Base-by-base conservation (phyloP, 2,888 invertebrate species). In the Lepidocyrtinus sp. region DNA sequence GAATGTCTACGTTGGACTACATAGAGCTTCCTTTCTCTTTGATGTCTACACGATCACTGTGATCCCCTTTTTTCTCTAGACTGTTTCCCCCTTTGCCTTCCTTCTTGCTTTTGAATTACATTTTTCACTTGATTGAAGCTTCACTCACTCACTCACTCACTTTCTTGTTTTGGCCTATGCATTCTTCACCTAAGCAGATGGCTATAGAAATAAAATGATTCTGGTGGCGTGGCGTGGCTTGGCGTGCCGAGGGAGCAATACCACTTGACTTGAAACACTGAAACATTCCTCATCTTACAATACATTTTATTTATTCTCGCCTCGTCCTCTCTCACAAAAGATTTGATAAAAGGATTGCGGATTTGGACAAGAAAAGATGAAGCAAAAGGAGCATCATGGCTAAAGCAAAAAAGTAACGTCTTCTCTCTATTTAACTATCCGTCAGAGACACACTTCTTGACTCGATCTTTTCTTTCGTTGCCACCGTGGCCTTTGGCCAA, bases 41-140 rank as follows among this genome's bases (percentile, higher is more conserved):
- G 74, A 74, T 74, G 74, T 74, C 74, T 74, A 65, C 55, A 65
- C 65, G 67, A 74, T 74, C 74, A 65, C 74, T 74, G 74, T 67
- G 65, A 19, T n/a, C n/a, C n/a, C 74, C 15, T n/a, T 50, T 64
- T 12, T 24, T 17, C 19, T n/a, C 24, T 46, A 36, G 7, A 27
- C n/a, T 50, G 19, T 27, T 55, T 74, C 24, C 64, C 62, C 74
- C 46, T 65, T 74, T 67, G 26, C 74, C 67, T 67, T 74, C n/a
- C n/a, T 68, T 46, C 21, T 68, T 45, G 1, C 15, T 71, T 36
- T 64, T 59, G 59, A 65, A 74, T 74, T 65, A 74, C 74, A 65
- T 50, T 72, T 74, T 74, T 67, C 74, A 74, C 74, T 65, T 65
- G 21, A 74, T 74, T 74, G 74, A 65, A 62, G 59, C 67, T 65